These are phyloP conservation scores for Alitta virens DNA, from an alignment of 2,888 invertebrate genomes.

Conservation along the genomic window DNA sequence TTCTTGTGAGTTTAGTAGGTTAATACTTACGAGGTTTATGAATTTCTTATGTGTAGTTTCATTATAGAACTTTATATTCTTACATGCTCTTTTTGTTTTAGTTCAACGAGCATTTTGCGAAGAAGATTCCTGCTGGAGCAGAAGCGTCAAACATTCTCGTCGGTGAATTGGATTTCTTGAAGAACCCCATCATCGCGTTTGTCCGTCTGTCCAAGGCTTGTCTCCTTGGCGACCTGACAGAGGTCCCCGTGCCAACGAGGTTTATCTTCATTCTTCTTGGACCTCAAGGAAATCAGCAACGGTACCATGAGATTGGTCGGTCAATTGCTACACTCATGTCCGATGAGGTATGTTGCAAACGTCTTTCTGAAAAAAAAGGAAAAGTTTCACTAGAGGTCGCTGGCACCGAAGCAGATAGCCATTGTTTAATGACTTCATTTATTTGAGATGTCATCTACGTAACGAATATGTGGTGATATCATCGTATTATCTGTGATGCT, in stretches of 20 bases:
- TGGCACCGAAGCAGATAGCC: too few relatives aligned
- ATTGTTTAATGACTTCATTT: too few relatives aligned
- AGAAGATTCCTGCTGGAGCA: conserved; percentile 93
- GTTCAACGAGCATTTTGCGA: conserved; percentile 45
- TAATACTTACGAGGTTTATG: too few relatives aligned
- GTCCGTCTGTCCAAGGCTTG: conserved; percentile 83
- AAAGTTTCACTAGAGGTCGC: too few relatives aligned
- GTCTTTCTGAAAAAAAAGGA: too few relatives aligned
- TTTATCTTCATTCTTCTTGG: conserved; percentile 62
- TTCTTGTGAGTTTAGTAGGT: too few relatives aligned
- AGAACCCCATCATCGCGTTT: conserved; percentile 89
- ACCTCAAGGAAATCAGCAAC: conserved; percentile 34
- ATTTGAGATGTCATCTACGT: too few relatives aligned
- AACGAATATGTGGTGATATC: too few relatives aligned
- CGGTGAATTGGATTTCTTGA: conserved; percentile 93
- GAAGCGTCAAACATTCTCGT: conserved; percentile 97
- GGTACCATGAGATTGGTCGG: conserved; percentile 90
- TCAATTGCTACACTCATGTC: conserved; percentile 98
- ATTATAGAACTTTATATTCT: too few relatives aligned
- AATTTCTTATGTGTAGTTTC: too few relatives aligned
- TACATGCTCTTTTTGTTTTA: conserved; percentile 12
- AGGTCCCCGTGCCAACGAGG: conserved; percentile 84
- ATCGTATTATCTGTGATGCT: too few relatives aligned
- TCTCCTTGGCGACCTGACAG: conserved; percentile 91
- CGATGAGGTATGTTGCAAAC: conserved; percentile 81